These are phyloP conservation scores for Bibio marci DNA, from an alignment of 2,888 invertebrate genomes.

Conservation along the genomic window DNA sequence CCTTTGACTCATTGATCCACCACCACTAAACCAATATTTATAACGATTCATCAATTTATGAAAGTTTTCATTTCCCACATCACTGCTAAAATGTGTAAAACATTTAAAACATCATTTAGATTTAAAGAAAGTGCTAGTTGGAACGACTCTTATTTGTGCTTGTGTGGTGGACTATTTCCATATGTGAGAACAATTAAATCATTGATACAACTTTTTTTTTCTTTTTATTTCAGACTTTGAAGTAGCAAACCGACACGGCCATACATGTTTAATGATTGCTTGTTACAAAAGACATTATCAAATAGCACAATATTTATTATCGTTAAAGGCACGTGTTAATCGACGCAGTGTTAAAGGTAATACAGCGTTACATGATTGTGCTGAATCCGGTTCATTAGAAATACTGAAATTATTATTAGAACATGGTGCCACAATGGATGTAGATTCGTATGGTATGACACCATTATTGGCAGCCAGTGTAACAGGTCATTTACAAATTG, in stretches of 20 bases:
- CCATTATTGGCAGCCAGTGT: conserved; percentile 86
- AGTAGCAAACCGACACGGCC: conserved; percentile 87
- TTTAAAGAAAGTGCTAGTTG: too few species aligned
- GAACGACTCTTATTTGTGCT: too few species aligned
- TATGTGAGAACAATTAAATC: too few species aligned
- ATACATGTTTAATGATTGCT: conserved; percentile 96
- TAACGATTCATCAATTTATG: too few species aligned
- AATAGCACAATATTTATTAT: conserved; percentile 78
- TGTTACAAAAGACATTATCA: conserved; percentile 88
- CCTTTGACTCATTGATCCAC: too few species aligned
- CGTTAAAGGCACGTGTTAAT: conserved; percentile 79
- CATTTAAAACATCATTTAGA: too few species aligned
- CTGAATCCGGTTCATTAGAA: conserved; percentile 86
- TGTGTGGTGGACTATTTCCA: too few species aligned
- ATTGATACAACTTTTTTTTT: too few species aligned
- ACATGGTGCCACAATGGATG: conserved; percentile 82
- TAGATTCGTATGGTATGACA: conserved; percentile 93
- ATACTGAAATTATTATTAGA: conserved; percentile 77
- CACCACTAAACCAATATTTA: too few species aligned
- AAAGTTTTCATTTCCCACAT: too few species aligned
- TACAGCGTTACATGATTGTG: conserved; percentile 95
- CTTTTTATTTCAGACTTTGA: conserved; percentile 73
- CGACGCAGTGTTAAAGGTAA: conserved; percentile 78
- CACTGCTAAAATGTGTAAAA: too few species aligned
- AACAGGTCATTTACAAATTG: conserved; percentile 83